Conservation (phyloP, 2,888 invertebrate genomes). For the Drosophila bunnanda region DNA sequence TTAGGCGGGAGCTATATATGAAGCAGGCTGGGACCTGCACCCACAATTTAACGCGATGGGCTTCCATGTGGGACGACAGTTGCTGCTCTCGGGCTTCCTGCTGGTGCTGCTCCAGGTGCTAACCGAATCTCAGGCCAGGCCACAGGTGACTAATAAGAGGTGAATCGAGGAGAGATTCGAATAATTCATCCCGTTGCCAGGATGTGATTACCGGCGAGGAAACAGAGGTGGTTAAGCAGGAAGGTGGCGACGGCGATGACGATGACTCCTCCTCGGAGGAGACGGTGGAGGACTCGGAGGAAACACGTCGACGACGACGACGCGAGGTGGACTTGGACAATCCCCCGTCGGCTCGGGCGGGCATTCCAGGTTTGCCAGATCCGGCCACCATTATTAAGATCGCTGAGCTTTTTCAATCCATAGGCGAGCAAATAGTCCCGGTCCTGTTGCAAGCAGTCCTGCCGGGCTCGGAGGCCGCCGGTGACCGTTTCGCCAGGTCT, state of each 20-base stretch:
- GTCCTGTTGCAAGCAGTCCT: constrained; percentile 75
- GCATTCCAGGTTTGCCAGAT: constrained; percentile 81
- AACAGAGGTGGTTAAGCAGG: constrained; percentile 28
- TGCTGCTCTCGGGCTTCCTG: constrained; percentile 34
- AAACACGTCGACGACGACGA: constrained; percentile 48
- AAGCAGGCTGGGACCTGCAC: not conserved
- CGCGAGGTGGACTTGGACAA: constrained; percentile 42
- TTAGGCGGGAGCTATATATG: constrained; percentile 45
- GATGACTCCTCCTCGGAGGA: constrained; percentile 80
- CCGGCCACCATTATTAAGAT: constrained; percentile 80
- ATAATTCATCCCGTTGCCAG: not conserved
- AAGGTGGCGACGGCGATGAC: constrained; percentile 60
- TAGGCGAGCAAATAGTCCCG: constrained; percentile 81
- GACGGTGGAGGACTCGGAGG: constrained; percentile 75
- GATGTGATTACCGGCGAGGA: constrained; percentile 31
- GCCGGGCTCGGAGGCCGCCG: constrained; percentile 43
- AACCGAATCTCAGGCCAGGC: constrained; percentile 39
- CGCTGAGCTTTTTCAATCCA: constrained; percentile 77
- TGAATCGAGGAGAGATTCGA: not conserved
- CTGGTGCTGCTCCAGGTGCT: constrained; percentile 29
- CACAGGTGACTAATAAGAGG: constrained; percentile 32
- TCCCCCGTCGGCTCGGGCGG: constrained; percentile 33
- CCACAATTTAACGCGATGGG: constrained; percentile 27
- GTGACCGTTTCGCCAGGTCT: constrained; percentile 61
- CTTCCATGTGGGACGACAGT: constrained; percentile 44